These are phyloP conservation scores for Bombus superbus DNA, from an alignment of 1,140 invertebrate genomes.

Conservation along the genomic window DNA sequence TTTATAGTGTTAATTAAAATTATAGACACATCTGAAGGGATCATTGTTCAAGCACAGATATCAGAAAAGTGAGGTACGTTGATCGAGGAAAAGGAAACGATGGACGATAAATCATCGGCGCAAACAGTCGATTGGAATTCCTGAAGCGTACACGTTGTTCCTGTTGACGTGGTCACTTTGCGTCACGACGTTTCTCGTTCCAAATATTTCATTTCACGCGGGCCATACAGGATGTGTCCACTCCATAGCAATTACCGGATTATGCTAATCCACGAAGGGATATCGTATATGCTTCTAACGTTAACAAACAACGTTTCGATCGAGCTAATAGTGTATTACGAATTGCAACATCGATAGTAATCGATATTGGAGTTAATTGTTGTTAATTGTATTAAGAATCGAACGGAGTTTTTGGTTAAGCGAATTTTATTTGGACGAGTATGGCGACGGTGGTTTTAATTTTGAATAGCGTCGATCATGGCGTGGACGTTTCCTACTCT, in stretches of 20 bases:
- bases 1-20: neutral
- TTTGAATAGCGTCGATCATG: conserved; percentile 25
- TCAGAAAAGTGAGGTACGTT: neutral
- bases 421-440: conserved; percentile 1
- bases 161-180: conserved; percentile 54
- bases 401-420: neutral
- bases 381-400: neutral
- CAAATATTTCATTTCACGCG: conserved; percentile 61
- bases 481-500: conserved; percentile 46
- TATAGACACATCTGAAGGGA: neutral
- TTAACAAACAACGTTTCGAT: neutral
- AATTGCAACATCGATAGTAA: neutral
- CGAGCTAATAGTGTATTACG: neutral
- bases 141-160: conserved; percentile 28
- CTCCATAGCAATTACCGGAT: conserved; percentile 24
- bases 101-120: conserved; percentile 43
- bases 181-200: conserved; percentile 59
- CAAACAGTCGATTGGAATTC: conserved; percentile 52
- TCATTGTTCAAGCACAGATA: neutral
- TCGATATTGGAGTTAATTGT: neutral
- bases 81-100: conserved; percentile 9
- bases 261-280: conserved; percentile 2
- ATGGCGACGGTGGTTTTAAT: conserved; percentile 12
- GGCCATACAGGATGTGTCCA: neutral
- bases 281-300: neutral